Evolutionary conservation across 2,113 vertebrate genomes (phyloP), one percentile per base, ranked within the genome.

Genomic region (Archilochus colubris): DNA sequence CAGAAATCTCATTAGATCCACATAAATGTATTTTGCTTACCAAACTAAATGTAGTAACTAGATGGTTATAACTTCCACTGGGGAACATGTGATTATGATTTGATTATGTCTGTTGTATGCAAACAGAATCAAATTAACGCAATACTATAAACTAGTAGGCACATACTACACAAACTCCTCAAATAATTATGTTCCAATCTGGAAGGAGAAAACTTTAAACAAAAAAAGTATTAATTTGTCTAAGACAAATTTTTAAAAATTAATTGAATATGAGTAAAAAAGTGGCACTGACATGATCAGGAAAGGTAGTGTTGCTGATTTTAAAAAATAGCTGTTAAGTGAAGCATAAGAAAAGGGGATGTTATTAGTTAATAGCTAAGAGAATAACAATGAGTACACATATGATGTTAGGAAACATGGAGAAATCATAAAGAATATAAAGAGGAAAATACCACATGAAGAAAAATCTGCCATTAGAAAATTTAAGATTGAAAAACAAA

Each of bases 131-230:
- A 86, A 79, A 75, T 27, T 0, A 73, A 53, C 40, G 4, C 3
- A 43, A 33, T 68, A 22, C 7, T 50, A 51, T n/a, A 46, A 82
- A 68, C 28, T 54, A 40, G 36, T 54, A 30, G 8, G 51, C n/a
- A 3, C 4, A 24, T 57, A n/a, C 6, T 48, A 61, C 12, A 33
- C 4, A 73, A 46, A 4, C 1, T 3, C 2, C 12, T 12, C 7
- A 51, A 68, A 82, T 51, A 75, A 27, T 63, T 27, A 25, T 8
- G 4, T 81, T 77, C 8, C 40, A 31, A 13, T 61, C 10, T 33
- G 9, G 6, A 18, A 80, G 24, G n/a, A 73, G 22, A 89, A 72
- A 66, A 40, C 6, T 57, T 44, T 73, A 33, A 68, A 40, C 5
- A 55, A 23, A 86, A 83, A 73, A 21, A 12, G 2, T 72, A 40